phyloP scores from a whole-genome alignment of 1,140 invertebrate species.

The Limonius californicus region DNA sequence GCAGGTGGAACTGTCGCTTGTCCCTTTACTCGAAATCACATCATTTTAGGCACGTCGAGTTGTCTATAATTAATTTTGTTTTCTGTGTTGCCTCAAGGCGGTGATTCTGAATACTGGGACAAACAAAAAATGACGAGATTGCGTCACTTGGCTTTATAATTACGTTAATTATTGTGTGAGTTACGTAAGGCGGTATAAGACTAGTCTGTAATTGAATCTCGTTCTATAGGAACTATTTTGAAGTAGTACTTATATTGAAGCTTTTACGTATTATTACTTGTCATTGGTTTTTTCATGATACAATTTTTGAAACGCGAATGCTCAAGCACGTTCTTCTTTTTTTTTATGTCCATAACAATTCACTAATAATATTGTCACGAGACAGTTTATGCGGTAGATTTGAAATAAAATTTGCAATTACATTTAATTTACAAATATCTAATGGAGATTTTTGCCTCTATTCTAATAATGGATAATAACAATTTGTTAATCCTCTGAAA shows the following conservation, averaged over 20 bases:
- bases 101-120: constrained; percentile 7
- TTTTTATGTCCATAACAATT: too few relatives aligned
- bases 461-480: too few relatives aligned
- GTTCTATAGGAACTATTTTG: neutral
- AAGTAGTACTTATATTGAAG: neutral
- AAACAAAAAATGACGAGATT: constrained; percentile 10
- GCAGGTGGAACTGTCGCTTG: neutral
- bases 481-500: neutral
- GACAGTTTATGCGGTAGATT: too few relatives aligned
- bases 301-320: too few relatives aligned
- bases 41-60: neutral
- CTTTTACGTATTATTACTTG: too few relatives aligned
- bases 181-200: constrained; percentile 14
- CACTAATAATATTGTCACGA: too few relatives aligned
- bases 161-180: constrained; percentile 16
- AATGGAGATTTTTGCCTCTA: too few relatives aligned
- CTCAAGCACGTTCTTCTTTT: too few relatives aligned
- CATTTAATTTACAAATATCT: too few relatives aligned
- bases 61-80: constrained; percentile 14
- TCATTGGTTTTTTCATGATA: too few relatives aligned
- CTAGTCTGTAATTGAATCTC: neutral
- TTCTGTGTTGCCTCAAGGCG: neutral
- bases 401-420: too few relatives aligned
- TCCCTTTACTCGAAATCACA: constrained; percentile 2
- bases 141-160: constrained; percentile 17